Evolutionary conservation across 1,140 invertebrate species (phyloP), one percentile per base, ranked within the genome.

Genomic region (Pararge aegeria): DNA sequence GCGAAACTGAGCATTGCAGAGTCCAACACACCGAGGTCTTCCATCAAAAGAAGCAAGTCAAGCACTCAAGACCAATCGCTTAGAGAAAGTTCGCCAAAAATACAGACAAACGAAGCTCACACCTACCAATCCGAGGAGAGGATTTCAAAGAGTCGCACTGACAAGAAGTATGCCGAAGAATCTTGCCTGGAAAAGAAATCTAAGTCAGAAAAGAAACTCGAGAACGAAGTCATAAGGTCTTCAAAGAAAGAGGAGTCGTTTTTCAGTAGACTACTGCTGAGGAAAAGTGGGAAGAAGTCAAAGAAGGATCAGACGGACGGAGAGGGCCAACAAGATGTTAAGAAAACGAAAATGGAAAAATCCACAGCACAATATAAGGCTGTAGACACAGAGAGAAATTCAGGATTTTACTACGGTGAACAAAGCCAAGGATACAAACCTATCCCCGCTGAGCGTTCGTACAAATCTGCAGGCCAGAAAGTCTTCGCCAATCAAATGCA

Each of bases 211-310:
- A 91, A 92, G 66, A 89, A 88, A 68, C 70, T 75, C 37, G 84
- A 87, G 56, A 90, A 90, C 65, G 86, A 88, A 82, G 79, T 76
- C 49, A 86, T 89, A 55, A 75, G 81, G 60, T 80, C 82, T 61
- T 77, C 77, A 16, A 92, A 92, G 74, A 90, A 90, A 70, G 92
- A 94, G 58, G 90, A 91, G 50, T 93, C 93, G 16, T 94, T 94
- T 69, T 93, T 94, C 75, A 92, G 93, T 24, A 90, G 93, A 55
- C 76, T 95, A 15, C 89, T 94, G 21, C 83, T 93, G 6, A 90
- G 94, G 49, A 92, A 93, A 64, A 94, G 92, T 67, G 92, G 92
- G 12, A 92, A 93, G 66, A 94, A 93, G 75, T 93, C 92, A 62
- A 92, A 92, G 54, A 90, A 91, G 54, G 91, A 91, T 55, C 90